phyloP scores from a whole-genome alignment of 2,888 invertebrate genomes.

The Anarsia innoxiella region DNA sequence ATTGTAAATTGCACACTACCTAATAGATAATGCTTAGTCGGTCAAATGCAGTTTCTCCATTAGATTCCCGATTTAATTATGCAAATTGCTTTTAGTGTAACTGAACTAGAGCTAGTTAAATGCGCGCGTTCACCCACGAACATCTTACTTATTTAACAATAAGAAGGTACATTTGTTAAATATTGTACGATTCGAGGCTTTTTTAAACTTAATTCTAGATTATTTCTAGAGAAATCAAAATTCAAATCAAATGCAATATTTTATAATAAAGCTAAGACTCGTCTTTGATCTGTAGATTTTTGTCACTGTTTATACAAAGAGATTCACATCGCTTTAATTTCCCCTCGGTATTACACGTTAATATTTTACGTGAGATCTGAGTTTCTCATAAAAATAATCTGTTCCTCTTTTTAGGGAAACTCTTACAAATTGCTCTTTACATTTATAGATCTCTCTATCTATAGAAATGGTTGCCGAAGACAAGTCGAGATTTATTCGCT shows the following conservation, averaged over 20 bases:
- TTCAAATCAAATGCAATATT: no score
- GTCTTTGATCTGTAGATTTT: slow-evolving; percentile 25
- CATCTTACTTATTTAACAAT: no score
- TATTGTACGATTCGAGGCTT: no score
- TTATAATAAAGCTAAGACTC: no score
- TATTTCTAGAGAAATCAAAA: no score
- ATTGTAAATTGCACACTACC: slow-evolving; percentile 11
- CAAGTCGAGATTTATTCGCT: slow-evolving; percentile 50
- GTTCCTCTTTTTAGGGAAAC: slow-evolving; percentile 36
- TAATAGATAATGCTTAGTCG: slow-evolving; percentile 17
- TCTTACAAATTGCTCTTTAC: slow-evolving; percentile 39
- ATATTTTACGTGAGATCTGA: slow-evolving; percentile 53
- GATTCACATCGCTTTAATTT: slow-evolving; percentile 52
- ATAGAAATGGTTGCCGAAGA: slow-evolving; percentile 38
- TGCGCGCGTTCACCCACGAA: slow-evolving; percentile 1
- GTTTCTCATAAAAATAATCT: slow-evolving; percentile 43
- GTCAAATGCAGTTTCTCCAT: slow-evolving; percentile 20
- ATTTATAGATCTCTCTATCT: slow-evolving; percentile 37
- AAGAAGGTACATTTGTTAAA: no score
- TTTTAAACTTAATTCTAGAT: no score
- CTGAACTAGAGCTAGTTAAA: slow-evolving; percentile 7
- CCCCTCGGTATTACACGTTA: slow-evolving; percentile 52
- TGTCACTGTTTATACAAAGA: slow-evolving; percentile 38
- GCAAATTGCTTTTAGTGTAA: slow-evolving; percentile 23
- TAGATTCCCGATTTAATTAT: slow-evolving; percentile 22